These are phyloP conservation scores for Trissolcus japonicus DNA, from an alignment of 2,888 invertebrate species.

Conservation along the genomic window DNA sequence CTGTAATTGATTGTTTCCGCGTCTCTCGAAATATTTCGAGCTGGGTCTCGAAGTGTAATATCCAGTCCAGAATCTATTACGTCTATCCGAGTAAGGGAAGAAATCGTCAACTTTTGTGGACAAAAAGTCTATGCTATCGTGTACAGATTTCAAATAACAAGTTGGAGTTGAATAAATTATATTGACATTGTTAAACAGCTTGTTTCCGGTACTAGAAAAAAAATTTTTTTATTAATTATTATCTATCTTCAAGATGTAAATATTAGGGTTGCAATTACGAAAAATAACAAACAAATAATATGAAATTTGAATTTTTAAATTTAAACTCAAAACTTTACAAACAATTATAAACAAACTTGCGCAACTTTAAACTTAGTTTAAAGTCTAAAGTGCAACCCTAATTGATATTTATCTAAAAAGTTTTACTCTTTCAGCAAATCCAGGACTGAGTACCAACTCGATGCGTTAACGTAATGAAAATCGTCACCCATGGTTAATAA, in stretches of 20 bases:
- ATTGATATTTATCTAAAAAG: not conserved
- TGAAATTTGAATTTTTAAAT: too few species aligned
- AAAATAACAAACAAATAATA: too few species aligned
- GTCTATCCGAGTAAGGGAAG: slow-evolving; percentile 90
- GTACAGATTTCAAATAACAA: slow-evolving; percentile 86
- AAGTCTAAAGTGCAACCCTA: too few species aligned
- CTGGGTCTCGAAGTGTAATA: slow-evolving; percentile 88
- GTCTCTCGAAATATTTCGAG: slow-evolving; percentile 84
- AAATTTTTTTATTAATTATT: too few species aligned
- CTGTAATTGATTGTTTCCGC: slow-evolving; percentile 84
- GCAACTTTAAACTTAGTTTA: too few species aligned
- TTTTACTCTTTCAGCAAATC: slow-evolving; percentile 87
- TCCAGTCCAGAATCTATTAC: slow-evolving; percentile 93
- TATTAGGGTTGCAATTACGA: too few species aligned
- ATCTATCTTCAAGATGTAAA: not conserved
- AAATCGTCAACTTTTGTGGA: slow-evolving; percentile 88
- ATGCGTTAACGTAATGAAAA: slow-evolving; percentile 90
- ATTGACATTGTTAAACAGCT: slow-evolving; percentile 77
- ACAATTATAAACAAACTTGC: too few species aligned
- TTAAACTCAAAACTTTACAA: too few species aligned
- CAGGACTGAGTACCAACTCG: slow-evolving; percentile 87
- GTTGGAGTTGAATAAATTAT: slow-evolving; percentile 89
- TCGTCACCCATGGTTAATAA: slow-evolving; percentile 94
- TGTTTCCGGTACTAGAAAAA: too few species aligned
- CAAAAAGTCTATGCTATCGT: slow-evolving; percentile 82